These are phyloP conservation scores for Cyprinodon tularosa DNA, from an alignment of 2,113 vertebrate species.

Conservation along the genomic window DNA sequence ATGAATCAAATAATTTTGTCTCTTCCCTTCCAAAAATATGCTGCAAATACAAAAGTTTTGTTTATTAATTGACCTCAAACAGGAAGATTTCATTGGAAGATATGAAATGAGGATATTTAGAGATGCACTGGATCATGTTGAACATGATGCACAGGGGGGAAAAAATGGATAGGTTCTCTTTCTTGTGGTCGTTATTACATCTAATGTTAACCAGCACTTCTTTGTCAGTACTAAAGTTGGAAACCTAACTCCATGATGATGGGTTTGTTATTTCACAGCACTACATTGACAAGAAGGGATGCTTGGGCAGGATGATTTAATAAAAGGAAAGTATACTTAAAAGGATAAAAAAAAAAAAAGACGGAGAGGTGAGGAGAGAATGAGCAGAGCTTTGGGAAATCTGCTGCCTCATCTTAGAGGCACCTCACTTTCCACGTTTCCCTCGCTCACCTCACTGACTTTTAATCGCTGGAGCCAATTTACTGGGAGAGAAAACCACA, in stretches of 20 bases:
- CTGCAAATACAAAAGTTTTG: not conserved
- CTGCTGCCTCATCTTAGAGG: constrained; percentile 33
- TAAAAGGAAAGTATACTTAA: constrained; percentile 15
- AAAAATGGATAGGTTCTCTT: too few species aligned
- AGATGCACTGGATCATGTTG: too few species aligned
- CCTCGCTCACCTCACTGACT: constrained; percentile 65
- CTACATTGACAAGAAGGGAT: not conserved
- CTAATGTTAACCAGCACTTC: not conserved
- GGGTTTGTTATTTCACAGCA: constrained; percentile 20
- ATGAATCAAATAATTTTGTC: not conserved
- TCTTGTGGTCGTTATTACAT: too few species aligned
- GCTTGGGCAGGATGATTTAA: constrained; percentile 19
- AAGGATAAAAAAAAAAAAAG: constrained; percentile 21
- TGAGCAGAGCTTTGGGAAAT: constrained; percentile 53
- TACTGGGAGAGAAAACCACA: constrained; percentile 48
- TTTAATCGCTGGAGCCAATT: constrained; percentile 68
- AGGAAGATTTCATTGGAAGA: not conserved
- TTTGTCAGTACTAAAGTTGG: not conserved
- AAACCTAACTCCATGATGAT: constrained; percentile 43
- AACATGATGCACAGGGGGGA: not conserved
- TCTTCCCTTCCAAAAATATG: not conserved
- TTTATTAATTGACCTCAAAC: not conserved
- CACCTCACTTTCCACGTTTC: constrained; percentile 42
- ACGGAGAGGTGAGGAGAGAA: not conserved
- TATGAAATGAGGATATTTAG: not conserved